A percentile compares a stretch with the other conserved stretches of the same genome.
These are phyloP conservation scores for Tachypleus tridentatus DNA, from an alignment of 1,140 invertebrate genomes.

Conservation along the genomic window DNA sequence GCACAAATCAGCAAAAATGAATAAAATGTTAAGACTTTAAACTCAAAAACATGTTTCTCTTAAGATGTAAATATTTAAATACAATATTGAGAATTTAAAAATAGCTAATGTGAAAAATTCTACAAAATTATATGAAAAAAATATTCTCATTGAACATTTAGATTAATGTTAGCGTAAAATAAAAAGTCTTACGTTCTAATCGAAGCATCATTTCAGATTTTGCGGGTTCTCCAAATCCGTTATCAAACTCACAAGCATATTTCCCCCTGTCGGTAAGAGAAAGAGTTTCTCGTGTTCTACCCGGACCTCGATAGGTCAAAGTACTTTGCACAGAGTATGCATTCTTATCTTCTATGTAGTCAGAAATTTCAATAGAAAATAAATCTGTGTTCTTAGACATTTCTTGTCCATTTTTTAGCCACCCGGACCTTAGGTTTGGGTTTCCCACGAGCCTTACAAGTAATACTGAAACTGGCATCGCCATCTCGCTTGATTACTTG, in stretches of 20 bases:
- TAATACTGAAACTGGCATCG: slow-evolving; percentile 62
- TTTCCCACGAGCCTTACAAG: slow-evolving; percentile 73
- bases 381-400: slow-evolving; percentile 43
- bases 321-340: slow-evolving; percentile 72
- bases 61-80: too few relatives aligned
- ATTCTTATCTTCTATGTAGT: slow-evolving; percentile 50
- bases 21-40: too few relatives aligned
- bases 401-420: slow-evolving; percentile 74
- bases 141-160: too few relatives aligned
- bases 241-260: slow-evolving; percentile 77
- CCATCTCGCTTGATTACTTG: slow-evolving; percentile 46
- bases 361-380: slow-evolving; percentile 28
- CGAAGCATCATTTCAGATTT: slow-evolving; percentile 58
- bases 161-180: too few relatives aligned
- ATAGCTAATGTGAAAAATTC: too few relatives aligned
- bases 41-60: too few relatives aligned
- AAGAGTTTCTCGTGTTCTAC: slow-evolving; percentile 34
- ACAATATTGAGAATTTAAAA: too few relatives aligned
- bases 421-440: slow-evolving; percentile 63
- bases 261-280: slow-evolving; percentile 65
- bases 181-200: slow-evolving; percentile 63
- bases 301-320: slow-evolving; percentile 61
- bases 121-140: too few relatives aligned
- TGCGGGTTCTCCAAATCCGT: slow-evolving; percentile 72
- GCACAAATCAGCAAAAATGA: too few relatives aligned